A percentile compares a stretch with the other conserved stretches of the same genome.
Evolutionary conservation across 2,797 vertebrate genomes (phyloP).

Genomic region (Sebastes cheni): DNA sequence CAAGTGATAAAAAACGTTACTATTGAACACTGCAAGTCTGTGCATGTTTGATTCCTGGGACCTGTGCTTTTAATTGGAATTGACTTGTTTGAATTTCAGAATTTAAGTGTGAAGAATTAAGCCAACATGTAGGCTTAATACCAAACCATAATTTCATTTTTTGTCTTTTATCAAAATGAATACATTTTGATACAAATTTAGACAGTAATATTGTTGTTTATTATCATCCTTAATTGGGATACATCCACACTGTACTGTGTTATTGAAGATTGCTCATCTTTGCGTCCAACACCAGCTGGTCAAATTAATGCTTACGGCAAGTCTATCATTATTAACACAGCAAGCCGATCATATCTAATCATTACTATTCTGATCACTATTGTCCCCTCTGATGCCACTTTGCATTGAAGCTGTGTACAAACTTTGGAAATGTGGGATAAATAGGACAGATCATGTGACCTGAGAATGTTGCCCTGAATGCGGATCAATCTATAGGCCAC

Average conservation of each 20-base stretch:
- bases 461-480: constrained; percentile 46
- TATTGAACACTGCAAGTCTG: not conserved
- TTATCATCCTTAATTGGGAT: not conserved
- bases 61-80: not conserved
- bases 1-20: no score
- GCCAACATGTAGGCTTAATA: not conserved
- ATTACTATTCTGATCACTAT: constrained; percentile 9
- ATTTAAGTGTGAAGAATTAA: not conserved
- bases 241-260: not conserved
- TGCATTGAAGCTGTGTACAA: not conserved
- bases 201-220: not conserved
- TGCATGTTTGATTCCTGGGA: not conserved
- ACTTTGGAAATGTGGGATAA: constrained; percentile 22
- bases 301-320: not conserved
- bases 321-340: not conserved
- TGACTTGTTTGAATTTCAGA: not conserved
- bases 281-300: not conserved
- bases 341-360: not conserved
- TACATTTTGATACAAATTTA: not conserved
- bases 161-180: not conserved
- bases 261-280: not conserved
- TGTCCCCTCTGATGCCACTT: not conserved
- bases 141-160: not conserved
- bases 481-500: constrained; percentile 43
- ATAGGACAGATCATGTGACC: constrained; percentile 43